Evolutionary conservation across 2,888 invertebrate genomes (phyloP), one percentile per base, ranked within the genome.

Genomic region (Ectobius pallidus): DNA sequence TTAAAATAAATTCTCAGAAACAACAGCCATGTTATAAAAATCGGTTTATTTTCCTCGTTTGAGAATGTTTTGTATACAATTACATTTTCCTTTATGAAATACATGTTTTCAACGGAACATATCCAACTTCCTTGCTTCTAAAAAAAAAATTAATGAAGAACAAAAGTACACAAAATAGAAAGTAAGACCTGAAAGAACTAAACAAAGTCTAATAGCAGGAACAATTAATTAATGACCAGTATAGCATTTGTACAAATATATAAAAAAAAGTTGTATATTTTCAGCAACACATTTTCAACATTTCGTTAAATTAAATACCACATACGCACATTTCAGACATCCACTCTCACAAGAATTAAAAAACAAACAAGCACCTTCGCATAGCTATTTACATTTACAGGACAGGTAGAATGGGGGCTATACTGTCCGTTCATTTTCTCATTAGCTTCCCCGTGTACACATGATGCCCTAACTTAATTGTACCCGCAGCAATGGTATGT

Each of bases 211-310:
- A 34, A 34, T 30, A 30, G 58, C 58, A 58, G 30, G 32, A 58
- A 58, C 58, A 30, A 58, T 32, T 52, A 52, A 52, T 52, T 58
- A 58, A 58, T 58, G 58, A 58, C 58, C 58, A 58, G 58, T 58
- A n/a, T 16, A 58, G n/a, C 58, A 14, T 58, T 30, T 58, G 58
- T 55, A 55, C 25, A 55, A 55, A 55, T 55, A 55, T 25, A 3
- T n/a, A n/a, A n/a, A n/a, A n/a, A 55, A 58, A 55, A 58, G 27
- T 52, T 58, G 18, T n/a, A 34, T 34, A 11, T 34, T 34, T 58
- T 58, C 32, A 14, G 32, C 11, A 46, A 11, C 58, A 58, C n/a
- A 58, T 16, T 34, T 34, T 34, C 34, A 34, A 58, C 52, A 25
- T 52, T 52, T 52, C 52, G 25, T 58, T 32, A 32, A 58, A 58